Evolutionary conservation across 2,888 invertebrate genomes (phyloP).

Genomic region (Noctua janthe): DNA sequence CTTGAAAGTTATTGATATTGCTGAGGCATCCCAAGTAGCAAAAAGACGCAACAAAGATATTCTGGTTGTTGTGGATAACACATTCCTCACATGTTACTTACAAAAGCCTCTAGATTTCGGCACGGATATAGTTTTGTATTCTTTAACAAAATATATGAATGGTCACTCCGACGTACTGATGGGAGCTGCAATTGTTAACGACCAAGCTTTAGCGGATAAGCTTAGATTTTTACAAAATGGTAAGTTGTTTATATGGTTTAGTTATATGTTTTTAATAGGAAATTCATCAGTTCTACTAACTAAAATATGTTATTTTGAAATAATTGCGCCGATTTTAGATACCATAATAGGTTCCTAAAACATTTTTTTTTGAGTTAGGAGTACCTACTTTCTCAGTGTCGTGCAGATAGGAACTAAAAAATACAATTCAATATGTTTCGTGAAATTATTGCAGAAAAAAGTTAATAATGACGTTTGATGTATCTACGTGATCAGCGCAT

Average conservation of each 20-base stretch:
- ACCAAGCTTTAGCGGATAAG: constrained; percentile 92
- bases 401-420: neutral
- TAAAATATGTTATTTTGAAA: neutral
- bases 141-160: constrained; percentile 99
- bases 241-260: constrained; percentile 73
- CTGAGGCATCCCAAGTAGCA: constrained; percentile 91
- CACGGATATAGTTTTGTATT: constrained; percentile 97
- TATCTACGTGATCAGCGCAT: neutral
- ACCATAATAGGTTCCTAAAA: neutral
- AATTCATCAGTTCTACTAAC: neutral
- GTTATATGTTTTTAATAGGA: neutral
- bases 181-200: constrained; percentile 96
- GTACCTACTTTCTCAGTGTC: neutral
- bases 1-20: constrained; percentile 97
- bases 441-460: neutral
- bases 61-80: constrained; percentile 64
- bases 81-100: constrained; percentile 95
- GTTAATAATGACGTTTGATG: neutral
- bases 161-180: constrained; percentile 99
- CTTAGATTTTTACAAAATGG: constrained; percentile 97
- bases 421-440: too few relatives aligned
- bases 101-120: constrained; percentile 97
- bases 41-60: constrained; percentile 73
- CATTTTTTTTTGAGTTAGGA: neutral
- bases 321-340: neutral